phyloP scores from a whole-genome alignment of 2,797 vertebrate species.

The Fundulus diaphanus region DNA sequence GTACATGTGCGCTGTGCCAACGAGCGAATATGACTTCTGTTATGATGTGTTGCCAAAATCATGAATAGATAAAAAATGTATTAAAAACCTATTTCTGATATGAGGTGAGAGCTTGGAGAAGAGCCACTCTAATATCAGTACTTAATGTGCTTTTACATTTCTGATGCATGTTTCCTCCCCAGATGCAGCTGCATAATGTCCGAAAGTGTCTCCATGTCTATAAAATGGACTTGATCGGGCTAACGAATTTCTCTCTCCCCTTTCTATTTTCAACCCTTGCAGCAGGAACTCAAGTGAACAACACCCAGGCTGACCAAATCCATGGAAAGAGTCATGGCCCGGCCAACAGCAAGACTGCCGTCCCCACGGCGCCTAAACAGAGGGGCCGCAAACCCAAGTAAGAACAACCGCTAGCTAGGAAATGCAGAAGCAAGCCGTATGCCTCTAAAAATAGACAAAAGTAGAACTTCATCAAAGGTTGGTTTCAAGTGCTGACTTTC shows the following conservation, averaged over 20 bases:
- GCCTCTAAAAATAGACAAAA: background rate
- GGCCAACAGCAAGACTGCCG: conserved; percentile 61
- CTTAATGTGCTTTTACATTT: conserved; percentile 5
- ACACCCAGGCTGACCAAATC: conserved; percentile 17
- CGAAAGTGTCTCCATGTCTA: background rate
- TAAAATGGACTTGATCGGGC: background rate
- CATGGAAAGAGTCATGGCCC: conserved; percentile 54
- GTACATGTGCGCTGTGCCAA: no score
- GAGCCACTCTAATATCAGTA: conserved; percentile 5
- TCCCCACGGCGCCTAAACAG: conserved; percentile 72
- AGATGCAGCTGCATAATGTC: conserved; percentile 7
- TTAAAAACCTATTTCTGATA: no score
- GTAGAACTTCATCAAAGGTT: background rate
- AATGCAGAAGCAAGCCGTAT: background rate
- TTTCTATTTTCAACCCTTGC: background rate
- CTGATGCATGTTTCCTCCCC: conserved; percentile 16
- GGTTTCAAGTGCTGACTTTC: background rate
- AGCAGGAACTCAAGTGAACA: conserved; percentile 35
- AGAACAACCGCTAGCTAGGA: conserved; percentile 32
- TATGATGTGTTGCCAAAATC: no score
- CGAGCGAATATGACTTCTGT: no score
- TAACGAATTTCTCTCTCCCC: background rate
- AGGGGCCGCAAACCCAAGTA: conserved; percentile 84
- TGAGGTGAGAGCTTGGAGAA: no score
- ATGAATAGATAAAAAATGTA: no score